phyloP scores from a whole-genome alignment of 2,888 invertebrate genomes.

The Iselma pallidipennis region DNA sequence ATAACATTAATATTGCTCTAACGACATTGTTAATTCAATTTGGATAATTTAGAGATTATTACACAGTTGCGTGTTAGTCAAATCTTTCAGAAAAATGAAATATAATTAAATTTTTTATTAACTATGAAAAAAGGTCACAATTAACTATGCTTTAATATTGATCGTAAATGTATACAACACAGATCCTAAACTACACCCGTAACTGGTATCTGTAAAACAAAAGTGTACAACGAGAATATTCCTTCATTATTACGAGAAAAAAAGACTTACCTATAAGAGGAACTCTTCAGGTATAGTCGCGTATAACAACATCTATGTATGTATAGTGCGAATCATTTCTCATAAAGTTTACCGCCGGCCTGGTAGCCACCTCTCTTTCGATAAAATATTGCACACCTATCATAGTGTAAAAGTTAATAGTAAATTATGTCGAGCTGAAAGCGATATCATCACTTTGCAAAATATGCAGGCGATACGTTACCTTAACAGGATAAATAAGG shows the following conservation, averaged over 20 bases:
- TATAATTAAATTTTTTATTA: background rate
- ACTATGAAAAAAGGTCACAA: background rate
- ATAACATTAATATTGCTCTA: background rate
- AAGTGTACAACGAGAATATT: background rate
- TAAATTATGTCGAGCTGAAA: conserved; percentile 30
- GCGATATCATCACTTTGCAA: conserved; percentile 26
- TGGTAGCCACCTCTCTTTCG: background rate
- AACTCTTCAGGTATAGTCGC: no score
- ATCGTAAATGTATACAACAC: no score
- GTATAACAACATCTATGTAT: no score
- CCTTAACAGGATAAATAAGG: conserved; percentile 28
- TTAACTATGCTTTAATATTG: background rate
- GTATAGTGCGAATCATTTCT: background rate
- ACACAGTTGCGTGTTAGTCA: background rate
- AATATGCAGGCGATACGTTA: conserved; percentile 31
- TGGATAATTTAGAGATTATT: background rate
- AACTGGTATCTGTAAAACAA: background rate
- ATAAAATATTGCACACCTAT: background rate
- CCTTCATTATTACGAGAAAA: background rate
- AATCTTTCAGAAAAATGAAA: background rate
- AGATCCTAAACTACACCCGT: background rate
- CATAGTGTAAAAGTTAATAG: conserved; percentile 16
- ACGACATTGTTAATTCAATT: background rate
- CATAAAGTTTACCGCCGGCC: background rate
- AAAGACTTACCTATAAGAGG: no score